phyloP scores from a whole-genome alignment of 2,113 vertebrate species.

The Stigmatopora argus region DNA sequence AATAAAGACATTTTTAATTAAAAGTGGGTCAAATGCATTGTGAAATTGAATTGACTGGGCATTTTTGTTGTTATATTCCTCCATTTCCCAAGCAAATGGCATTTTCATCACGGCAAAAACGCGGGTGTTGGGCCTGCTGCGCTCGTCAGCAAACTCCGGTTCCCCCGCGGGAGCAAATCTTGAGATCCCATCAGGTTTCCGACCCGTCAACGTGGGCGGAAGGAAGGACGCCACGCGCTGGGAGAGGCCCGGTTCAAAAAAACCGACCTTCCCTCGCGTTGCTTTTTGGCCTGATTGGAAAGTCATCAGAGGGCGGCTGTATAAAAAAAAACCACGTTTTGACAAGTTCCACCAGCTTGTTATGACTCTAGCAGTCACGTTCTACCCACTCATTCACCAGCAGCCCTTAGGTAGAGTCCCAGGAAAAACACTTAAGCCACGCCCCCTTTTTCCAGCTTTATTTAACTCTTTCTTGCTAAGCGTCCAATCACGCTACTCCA shows the following conservation, averaged over 20 bases:
- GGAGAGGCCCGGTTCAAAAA: too few relatives aligned
- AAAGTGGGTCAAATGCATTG: too few relatives aligned
- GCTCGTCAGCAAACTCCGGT: slow-evolving; percentile 56
- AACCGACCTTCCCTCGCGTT: too few relatives aligned
- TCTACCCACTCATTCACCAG: slow-evolving; percentile 54
- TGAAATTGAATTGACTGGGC: neutral
- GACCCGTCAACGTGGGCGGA: slow-evolving; percentile 10
- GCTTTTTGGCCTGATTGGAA: slow-evolving; percentile 63
- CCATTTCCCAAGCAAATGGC: too few relatives aligned
- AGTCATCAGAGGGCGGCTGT: slow-evolving; percentile 66
- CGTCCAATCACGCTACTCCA: too few relatives aligned
- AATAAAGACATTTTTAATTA: too few relatives aligned
- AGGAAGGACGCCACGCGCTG: neutral
- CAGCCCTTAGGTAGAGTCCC: slow-evolving; percentile 24
- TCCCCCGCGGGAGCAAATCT: slow-evolving; percentile 63
- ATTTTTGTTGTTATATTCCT: neutral
- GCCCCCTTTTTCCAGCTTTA: too few relatives aligned
- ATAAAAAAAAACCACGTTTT: slow-evolving; percentile 36
- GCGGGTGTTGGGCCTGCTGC: slow-evolving; percentile 50
- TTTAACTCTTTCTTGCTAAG: too few relatives aligned
- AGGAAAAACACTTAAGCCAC: neutral
- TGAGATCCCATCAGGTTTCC: slow-evolving; percentile 13
- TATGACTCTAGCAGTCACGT: slow-evolving; percentile 67
- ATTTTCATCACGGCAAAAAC: neutral
- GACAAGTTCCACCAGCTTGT: slow-evolving; percentile 55